Base-by-base conservation (phyloP, 2,888 invertebrate species). In the Anoplius nigerrimus region DNA sequence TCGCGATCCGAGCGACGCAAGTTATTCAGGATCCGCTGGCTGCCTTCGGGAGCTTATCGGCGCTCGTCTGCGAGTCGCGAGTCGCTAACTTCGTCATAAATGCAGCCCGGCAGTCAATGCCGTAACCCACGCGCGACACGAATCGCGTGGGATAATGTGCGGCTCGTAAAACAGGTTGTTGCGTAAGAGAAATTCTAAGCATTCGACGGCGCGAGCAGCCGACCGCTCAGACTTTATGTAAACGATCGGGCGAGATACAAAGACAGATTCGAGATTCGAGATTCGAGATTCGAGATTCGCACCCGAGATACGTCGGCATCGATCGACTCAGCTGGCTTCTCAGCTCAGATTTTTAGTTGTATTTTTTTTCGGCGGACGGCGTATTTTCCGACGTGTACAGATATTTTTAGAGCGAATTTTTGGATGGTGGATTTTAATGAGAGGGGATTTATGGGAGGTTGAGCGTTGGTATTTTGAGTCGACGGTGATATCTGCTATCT, bases 111-210 rank as follows among this genome's bases (percentile, higher is more conserved):
- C 74, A 75, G 80, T 79, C 79, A 79, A 77, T 79, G 79, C 72
- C 77, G 77, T 77, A 71, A 68, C 79, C 77, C 74, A 79, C 79
- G 77, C 79, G 68, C 72, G 72, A 75, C 77, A 68, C 75, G 71
- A 74, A 71, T 77, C 72, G 77, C 74, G 79, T 79, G 79, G 77
- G 79, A 79, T 79, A 79, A 77, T 75, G 68, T 57, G 66, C 53
- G n/a, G n/a, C 72, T 74, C 72, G 80, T 74, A 74, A 77, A 79
- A 78, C 79, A 79, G 80, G 80, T 79, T 79, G 79, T 79, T 79
- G 74, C 77, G 68, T 77, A 79, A 79, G 62, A 72, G 71, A 77
- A 74, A 79, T 79, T 67, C 79, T 77, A 72, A 74, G 74, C 71
- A 69, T 72, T 72, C 62, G 68, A 34, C 56, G 46, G 22, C 22